Conservation (phyloP, 2,888 invertebrate species). For the Limnephilus rhombicus region DNA sequence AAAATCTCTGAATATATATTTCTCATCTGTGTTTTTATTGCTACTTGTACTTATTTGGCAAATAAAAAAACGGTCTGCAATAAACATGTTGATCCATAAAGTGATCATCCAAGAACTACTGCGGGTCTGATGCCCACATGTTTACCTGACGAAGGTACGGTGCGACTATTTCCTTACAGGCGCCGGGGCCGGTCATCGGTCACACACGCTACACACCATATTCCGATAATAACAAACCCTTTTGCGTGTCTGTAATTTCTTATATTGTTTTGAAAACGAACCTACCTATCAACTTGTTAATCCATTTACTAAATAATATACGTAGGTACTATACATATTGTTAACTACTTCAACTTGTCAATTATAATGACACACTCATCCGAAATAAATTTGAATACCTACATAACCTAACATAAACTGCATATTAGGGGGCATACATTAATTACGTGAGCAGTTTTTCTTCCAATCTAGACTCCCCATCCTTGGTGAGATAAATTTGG, state of each 20-base stretch:
- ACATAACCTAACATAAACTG: not conserved
- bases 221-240: not conserved
- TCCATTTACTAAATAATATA: no score
- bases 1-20: not conserved
- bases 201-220: no score
- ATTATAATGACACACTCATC: not conserved
- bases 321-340: no score
- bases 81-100: conserved; percentile 1
- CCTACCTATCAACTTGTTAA: not conserved
- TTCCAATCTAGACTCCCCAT: no score
- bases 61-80: not conserved
- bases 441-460: no score
- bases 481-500: no score
- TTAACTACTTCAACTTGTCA: no score
- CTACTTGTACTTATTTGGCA: not conserved
- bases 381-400: not conserved
- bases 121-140: not conserved
- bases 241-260: not conserved
- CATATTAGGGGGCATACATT: no score
- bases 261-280: not conserved
- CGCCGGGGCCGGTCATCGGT: not conserved
- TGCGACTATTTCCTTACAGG: not conserved
- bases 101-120: not conserved
- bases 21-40: not conserved
- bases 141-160: not conserved